phyloP scores from a whole-genome alignment of 2,888 invertebrate species.

The Cerceris rybyensis region DNA sequence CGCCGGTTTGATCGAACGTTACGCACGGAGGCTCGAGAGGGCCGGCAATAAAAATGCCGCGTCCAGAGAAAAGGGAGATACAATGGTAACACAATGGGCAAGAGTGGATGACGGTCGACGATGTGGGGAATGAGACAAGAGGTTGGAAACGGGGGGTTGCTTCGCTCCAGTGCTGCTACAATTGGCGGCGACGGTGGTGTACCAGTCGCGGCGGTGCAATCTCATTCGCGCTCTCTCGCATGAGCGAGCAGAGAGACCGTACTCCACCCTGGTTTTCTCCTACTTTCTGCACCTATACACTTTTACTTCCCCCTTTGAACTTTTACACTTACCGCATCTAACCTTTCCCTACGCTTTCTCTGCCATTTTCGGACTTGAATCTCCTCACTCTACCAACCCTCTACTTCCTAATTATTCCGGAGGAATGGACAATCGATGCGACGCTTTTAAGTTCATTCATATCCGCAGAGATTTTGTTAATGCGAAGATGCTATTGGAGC shows the following conservation, averaged over 20 bases:
- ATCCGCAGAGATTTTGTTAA: too few relatives aligned
- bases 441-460: too few relatives aligned
- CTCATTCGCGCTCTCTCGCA: constrained; percentile 76
- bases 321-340: constrained; percentile 24
- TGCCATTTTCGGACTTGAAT: constrained; percentile 3
- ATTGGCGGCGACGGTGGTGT: constrained; percentile 61
- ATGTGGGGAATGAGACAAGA: constrained; percentile 55
- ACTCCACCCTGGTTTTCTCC: constrained; percentile 52
- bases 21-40: constrained; percentile 46
- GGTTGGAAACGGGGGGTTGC: constrained; percentile 29
- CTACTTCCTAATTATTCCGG: too few relatives aligned
- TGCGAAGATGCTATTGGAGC: too few relatives aligned
- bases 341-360: constrained; percentile 22
- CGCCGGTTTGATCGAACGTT: constrained; percentile 55
- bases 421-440: neutral
- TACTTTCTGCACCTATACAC: constrained; percentile 57
- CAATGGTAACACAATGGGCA: constrained; percentile 72
- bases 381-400: too few relatives aligned
- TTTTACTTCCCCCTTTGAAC: constrained; percentile 46
- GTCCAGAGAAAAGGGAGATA: constrained; percentile 63
- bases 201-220: constrained; percentile 69
- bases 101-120: constrained; percentile 68
- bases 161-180: constrained; percentile 53
- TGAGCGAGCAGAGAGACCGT: constrained; percentile 64
- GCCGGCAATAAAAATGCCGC: constrained; percentile 68